Base-by-base conservation (phyloP, 30 jellyfish, hydroid and myxozoan species). In the Turritopsis rubra region DNA sequence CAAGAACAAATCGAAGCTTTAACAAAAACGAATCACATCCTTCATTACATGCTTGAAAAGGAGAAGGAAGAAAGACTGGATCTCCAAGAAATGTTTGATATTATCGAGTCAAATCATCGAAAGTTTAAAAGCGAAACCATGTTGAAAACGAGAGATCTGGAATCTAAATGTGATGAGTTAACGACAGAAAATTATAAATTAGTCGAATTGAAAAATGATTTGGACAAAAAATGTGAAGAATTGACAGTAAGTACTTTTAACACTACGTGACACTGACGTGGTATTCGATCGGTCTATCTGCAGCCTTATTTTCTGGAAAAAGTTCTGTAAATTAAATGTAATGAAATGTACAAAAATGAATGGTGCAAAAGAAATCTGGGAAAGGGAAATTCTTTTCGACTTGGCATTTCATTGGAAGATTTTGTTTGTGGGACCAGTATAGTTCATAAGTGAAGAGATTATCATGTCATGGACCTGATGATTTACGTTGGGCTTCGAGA, bases 11-110 rank as follows among this genome's bases (percentile, higher is more conserved):
- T 94, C 21, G 86, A 88, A 65, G 96, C 75, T 65, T 82, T 94
- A 29, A 87, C 88, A 30, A 88, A 78, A 71, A 89, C 97, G 8
- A 94, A 86, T 75, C 83, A 81, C 68, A 86, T 94, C 0, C 76
- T 94, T 72, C 99, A 94, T 73, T 94, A 87, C 91, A 66, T 88
- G 27, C 85, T 94, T 31, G 99, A 94, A 73, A 94, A 94, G 75
- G 99, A 94, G 74, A 94, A 86, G 52, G 99, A 94, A 86, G 99
- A 94, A 75, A 29, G 83, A 30, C 75, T 76, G n/a, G 99, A 94
- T 25, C 87, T 86, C 66, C 95, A 89, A 78, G 99, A 87, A 52
- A 85, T 89, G 90, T 90, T 52, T 71, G 97, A 89, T 41, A 75
- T 83, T 26, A n/a, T 75, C 29, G 96, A 88, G 23, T 26, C 89